Conservation (phyloP, 1,140 invertebrate species). For the Tetraneura akinire region DNA sequence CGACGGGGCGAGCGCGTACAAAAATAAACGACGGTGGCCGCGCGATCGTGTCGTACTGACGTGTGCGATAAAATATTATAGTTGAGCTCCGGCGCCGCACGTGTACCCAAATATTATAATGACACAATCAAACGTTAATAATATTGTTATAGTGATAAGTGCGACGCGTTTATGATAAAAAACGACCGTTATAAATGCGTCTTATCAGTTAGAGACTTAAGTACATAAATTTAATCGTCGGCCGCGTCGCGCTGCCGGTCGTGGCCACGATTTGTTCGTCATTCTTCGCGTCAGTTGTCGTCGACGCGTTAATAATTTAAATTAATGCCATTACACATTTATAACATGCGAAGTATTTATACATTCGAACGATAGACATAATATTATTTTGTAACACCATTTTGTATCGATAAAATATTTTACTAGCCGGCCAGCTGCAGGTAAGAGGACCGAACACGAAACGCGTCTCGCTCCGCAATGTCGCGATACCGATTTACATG, state of each 20-base stretch:
- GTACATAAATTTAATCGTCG: background rate
- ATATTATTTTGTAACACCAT: too few relatives aligned
- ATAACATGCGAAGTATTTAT: too few relatives aligned
- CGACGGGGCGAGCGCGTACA: slow-evolving; percentile 33
- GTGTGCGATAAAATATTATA: slow-evolving; percentile 2
- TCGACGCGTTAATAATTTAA: background rate
- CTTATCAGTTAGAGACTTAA: background rate
- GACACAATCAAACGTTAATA: background rate
- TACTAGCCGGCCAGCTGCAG: background rate
- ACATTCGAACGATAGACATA: too few relatives aligned
- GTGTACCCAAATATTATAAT: background rate
- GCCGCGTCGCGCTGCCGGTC: background rate
- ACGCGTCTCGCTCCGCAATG: background rate
- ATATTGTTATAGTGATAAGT: background rate
- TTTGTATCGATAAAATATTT: background rate
- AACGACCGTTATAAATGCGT: too few relatives aligned
- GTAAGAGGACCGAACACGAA: background rate
- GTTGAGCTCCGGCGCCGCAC: background rate
- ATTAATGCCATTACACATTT: too few relatives aligned
- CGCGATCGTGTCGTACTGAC: background rate
- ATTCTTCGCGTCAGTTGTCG: background rate
- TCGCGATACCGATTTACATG: too few relatives aligned
- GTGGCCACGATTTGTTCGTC: background rate
- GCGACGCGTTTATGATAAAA: background rate
- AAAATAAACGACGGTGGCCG: slow-evolving; percentile 24